Evolutionary conservation across 2,888 invertebrate genomes (phyloP).

Genomic region (Atethmia centrago): DNA sequence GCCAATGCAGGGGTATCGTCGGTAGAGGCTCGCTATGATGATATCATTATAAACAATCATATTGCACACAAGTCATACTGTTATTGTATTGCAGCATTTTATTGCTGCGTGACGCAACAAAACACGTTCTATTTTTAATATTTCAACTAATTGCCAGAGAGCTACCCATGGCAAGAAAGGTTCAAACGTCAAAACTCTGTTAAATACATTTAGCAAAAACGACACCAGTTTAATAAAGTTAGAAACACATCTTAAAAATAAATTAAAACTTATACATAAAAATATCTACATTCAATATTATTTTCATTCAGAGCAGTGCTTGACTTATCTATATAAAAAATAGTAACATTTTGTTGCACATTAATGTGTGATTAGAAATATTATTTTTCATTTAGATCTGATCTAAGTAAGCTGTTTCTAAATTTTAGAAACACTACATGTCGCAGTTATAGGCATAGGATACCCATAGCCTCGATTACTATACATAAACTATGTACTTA

Average conservation of each 20-base stretch:
- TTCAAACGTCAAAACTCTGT: constrained; percentile 12
- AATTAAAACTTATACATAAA: constrained; percentile 29
- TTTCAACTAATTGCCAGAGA: constrained; percentile 56
- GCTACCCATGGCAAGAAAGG: constrained; percentile 69
- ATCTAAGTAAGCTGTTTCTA: neutral
- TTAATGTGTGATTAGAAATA: constrained; percentile 17
- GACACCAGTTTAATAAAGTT: constrained; percentile 12
- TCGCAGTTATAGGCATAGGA: constrained; percentile 1
- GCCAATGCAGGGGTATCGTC: neutral
- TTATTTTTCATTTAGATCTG: neutral
- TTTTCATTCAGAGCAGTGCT: neutral
- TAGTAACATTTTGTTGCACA: constrained; percentile 14
- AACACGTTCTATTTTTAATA: neutral
- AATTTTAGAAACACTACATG: neutral
- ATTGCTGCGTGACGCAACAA: neutral
- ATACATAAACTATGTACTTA: constrained; percentile 20
- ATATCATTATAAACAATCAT: neutral
- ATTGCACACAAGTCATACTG: constrained; percentile 1
- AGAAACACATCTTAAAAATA: constrained; percentile 33
- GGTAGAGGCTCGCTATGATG: neutral
- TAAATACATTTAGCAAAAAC: constrained; percentile 28
- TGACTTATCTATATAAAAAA: constrained; percentile 11
- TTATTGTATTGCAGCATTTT: neutral
- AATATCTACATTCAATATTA: constrained; percentile 34
- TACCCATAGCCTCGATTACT: constrained; percentile 11